These are phyloP conservation scores for Temnopleurus reevesii DNA, from an alignment of 53 echinoderm and acorn worm species.

Conservation along the genomic window DNA sequence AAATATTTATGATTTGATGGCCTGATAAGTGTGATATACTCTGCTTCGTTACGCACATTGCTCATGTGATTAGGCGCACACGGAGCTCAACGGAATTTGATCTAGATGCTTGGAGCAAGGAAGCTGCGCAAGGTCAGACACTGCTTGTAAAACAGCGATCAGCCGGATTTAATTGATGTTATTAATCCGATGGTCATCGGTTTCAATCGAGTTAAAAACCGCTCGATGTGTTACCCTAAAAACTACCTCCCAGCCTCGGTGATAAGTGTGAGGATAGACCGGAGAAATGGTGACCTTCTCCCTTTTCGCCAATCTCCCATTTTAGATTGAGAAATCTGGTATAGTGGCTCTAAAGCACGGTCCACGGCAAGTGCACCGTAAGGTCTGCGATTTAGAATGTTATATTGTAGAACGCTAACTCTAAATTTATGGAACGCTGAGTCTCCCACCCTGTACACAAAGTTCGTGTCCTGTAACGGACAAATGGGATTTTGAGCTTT, in stretches of 20 bases:
- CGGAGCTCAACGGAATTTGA: conserved; percentile 9
- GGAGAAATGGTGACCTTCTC: conserved; percentile 37
- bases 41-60: background rate
- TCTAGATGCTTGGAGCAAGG: background rate
- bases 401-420: too few relatives aligned
- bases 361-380: too few relatives aligned
- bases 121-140: background rate
- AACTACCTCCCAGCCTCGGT: background rate
- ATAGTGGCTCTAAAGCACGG: too few relatives aligned
- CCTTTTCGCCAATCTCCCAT: conserved; percentile 13
- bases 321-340: background rate
- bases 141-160: conserved; percentile 12
- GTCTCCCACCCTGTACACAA: too few relatives aligned
- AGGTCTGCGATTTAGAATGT: too few relatives aligned
- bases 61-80: background rate
- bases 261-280: background rate
- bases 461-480: too few relatives aligned
- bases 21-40: background rate
- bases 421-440: too few relatives aligned
- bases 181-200: conserved; percentile 16
- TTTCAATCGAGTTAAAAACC: conserved; percentile 1
- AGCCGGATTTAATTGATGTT: conserved; percentile 25
- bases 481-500: too few relatives aligned
- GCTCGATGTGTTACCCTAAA: background rate
- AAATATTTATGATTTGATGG: background rate